These are phyloP conservation scores for Bathynomus jamesi DNA, from an alignment of 1,140 invertebrate genomes.

Conservation along the genomic window DNA sequence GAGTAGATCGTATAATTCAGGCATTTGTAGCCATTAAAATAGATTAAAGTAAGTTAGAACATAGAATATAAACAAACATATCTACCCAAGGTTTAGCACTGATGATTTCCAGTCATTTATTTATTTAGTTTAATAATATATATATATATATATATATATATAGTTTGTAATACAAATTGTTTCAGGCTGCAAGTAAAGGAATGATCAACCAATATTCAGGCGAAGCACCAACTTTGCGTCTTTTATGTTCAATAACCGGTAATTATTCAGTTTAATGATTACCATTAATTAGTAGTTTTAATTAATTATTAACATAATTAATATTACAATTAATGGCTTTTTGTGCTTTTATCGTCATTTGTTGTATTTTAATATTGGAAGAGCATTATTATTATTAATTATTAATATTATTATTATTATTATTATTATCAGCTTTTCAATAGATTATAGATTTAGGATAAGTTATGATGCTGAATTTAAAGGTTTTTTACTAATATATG, in stretches of 20 bases:
- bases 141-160: not conserved
- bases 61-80: too few species aligned
- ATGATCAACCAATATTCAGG: slow-evolving; percentile 97
- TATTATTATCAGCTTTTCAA: not conserved
- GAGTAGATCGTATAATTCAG: too few species aligned
- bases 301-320: slow-evolving; percentile 13
- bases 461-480: too few species aligned
- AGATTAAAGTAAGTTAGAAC: too few species aligned
- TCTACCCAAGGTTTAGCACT: too few species aligned
- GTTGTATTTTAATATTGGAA: too few species aligned
- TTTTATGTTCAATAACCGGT: slow-evolving; percentile 98
- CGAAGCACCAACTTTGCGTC: slow-evolving; percentile 82
- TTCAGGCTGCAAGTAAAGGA: slow-evolving; percentile 74
- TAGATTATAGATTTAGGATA: too few species aligned
- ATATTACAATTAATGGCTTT: not conserved
- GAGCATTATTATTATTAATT: slow-evolving; percentile 1
- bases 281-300: slow-evolving; percentile 11
- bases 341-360: not conserved
- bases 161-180: not conserved
- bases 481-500: too few species aligned
- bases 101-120: too few species aligned
- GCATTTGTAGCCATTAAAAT: too few species aligned
- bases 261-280: slow-evolving; percentile 41
- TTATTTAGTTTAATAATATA: not conserved
- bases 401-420: slow-evolving; percentile 1